Percentiles rank a stretch among this genome's conserved stretches.
phyloP scores from a whole-genome alignment of 2,113 vertebrate genomes.

The Mormyrus lacerda region DNA sequence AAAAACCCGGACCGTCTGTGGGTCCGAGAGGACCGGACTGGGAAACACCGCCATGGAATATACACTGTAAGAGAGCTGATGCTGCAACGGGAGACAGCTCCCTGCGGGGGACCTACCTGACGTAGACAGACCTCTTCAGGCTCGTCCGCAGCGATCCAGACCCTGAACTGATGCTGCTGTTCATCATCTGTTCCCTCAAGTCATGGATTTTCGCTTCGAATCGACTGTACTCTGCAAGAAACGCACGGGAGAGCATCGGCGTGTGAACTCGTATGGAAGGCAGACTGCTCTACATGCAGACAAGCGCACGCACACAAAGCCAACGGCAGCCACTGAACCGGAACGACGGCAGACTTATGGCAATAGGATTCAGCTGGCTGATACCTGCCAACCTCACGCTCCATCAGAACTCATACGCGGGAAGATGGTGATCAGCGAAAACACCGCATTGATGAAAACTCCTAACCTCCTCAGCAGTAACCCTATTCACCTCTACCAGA shows the following conservation, averaged over 20 bases:
- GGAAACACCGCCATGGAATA: not conserved
- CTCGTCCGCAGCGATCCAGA: constrained; percentile 89
- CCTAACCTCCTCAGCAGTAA: not conserved
- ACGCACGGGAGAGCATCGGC: not conserved
- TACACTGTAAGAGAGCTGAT: not conserved
- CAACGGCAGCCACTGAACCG: not conserved
- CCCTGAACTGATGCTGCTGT: constrained; percentile 91
- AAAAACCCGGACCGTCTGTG: not conserved
- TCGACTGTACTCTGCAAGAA: constrained; percentile 78
- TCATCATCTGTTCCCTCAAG: constrained; percentile 97
- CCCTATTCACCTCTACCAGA: not conserved
- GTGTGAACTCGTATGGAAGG: not conserved
- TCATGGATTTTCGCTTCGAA: constrained; percentile 98
- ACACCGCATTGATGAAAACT: not conserved
- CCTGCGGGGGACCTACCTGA: constrained; percentile 57
- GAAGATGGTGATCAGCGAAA: not conserved
- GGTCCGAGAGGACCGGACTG: not conserved
- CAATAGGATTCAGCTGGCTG: not conserved
- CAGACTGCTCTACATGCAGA: not conserved
- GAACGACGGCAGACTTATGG: not conserved
- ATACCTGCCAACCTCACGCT: not conserved
- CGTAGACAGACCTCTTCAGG: constrained; percentile 83
- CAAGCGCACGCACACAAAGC: not conserved
- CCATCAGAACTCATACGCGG: not conserved
- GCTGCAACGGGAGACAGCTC: not conserved